These are phyloP conservation scores for Glaucopsyche alexis DNA, from an alignment of 2,888 invertebrate genomes.

Conservation along the genomic window DNA sequence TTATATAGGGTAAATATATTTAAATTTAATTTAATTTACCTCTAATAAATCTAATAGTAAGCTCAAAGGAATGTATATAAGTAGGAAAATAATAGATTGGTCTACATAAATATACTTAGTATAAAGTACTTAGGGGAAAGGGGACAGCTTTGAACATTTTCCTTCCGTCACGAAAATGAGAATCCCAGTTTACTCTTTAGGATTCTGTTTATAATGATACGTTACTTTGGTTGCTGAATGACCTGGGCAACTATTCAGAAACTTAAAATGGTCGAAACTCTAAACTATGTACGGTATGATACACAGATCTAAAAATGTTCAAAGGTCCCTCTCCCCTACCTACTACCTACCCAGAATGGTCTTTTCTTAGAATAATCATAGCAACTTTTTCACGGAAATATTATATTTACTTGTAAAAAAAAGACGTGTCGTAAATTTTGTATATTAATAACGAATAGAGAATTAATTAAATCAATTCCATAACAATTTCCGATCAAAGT, in stretches of 20 bases:
- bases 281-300: too few species aligned
- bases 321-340: too few species aligned
- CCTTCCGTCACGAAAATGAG: too few species aligned
- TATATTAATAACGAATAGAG: slow-evolving; percentile 19
- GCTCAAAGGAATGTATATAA: neutral
- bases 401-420: neutral
- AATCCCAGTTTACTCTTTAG: too few species aligned
- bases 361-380: slow-evolving; percentile 8
- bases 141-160: too few species aligned
- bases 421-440: slow-evolving; percentile 16
- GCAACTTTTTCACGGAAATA: slow-evolving; percentile 8
- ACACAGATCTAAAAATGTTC: too few species aligned
- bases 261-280: too few species aligned
- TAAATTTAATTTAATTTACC: neutral
- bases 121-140: too few species aligned
- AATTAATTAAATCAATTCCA: slow-evolving; percentile 19
- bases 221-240: too few species aligned
- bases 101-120: neutral
- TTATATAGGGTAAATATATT: neutral
- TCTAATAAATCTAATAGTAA: neutral
- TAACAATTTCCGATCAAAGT: slow-evolving; percentile 24
- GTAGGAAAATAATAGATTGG: neutral
- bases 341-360: neutral
- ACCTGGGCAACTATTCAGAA: too few species aligned
- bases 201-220: too few species aligned